phyloP scores from a whole-genome alignment of 2,113 vertebrate species.

The Canis aureus region DNA sequence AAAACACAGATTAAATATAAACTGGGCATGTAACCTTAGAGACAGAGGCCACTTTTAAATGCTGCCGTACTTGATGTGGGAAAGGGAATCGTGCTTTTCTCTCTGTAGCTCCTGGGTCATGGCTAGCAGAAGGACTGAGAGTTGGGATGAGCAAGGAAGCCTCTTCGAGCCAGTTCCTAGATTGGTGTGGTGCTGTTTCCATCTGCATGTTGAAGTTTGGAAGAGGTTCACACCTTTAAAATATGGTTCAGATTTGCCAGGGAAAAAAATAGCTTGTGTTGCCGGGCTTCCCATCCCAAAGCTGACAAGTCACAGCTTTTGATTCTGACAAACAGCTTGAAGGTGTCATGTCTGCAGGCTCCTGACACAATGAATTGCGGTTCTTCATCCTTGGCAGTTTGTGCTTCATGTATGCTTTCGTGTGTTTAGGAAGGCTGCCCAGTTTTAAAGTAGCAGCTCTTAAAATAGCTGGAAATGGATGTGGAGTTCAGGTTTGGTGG shows the following conservation, averaged over 20 bases:
- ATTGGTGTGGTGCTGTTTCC: slow-evolving; percentile 61
- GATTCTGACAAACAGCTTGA: slow-evolving; percentile 85
- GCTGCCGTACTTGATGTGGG: background rate
- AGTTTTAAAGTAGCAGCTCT: slow-evolving; percentile 85
- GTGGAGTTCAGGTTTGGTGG: slow-evolving; percentile 79
- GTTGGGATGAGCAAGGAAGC: background rate
- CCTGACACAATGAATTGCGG: slow-evolving; percentile 81
- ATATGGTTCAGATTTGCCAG: slow-evolving; percentile 82
- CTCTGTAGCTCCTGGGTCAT: background rate
- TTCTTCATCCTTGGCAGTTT: slow-evolving; percentile 82
- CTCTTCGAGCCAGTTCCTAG: slow-evolving; percentile 59
- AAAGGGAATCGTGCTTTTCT: background rate
- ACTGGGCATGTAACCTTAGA: slow-evolving; percentile 78
- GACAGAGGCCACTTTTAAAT: background rate
- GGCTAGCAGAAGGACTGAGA: background rate
- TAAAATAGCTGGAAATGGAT: slow-evolving; percentile 85
- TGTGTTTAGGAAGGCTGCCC: slow-evolving; percentile 86
- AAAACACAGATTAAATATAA: slow-evolving; percentile 69
- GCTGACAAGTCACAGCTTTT: slow-evolving; percentile 86
- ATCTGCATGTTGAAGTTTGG: slow-evolving; percentile 83
- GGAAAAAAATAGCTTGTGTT: slow-evolving; percentile 80
- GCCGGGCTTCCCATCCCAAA: slow-evolving; percentile 81
- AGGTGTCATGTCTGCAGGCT: slow-evolving; percentile 84
- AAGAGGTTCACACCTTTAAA: slow-evolving; percentile 88
- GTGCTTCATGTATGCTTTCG: slow-evolving; percentile 82